Percentiles rank a stretch among this genome's conserved stretches.
Evolutionary conservation across 2,113 vertebrate species (phyloP).

Genomic region (Onychorhynchus coronatus): DNA sequence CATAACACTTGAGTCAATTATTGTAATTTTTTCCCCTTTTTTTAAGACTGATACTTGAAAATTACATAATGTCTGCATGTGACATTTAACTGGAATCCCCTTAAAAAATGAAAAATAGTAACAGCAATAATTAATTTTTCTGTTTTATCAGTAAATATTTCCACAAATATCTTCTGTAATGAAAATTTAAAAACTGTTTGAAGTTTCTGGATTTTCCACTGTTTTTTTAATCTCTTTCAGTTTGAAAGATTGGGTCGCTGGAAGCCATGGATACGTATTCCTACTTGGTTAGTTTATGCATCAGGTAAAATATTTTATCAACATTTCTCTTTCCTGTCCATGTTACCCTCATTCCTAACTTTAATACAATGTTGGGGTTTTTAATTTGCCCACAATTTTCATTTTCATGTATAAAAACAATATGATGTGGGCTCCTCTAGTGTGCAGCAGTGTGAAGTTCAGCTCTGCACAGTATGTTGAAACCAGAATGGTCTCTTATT

Average conservation of each 20-base stretch:
- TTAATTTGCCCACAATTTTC: not conserved
- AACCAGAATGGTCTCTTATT: not conserved
- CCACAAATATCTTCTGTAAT: not conserved
- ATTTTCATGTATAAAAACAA: not conserved
- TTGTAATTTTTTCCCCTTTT: not conserved
- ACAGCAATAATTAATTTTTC: not conserved
- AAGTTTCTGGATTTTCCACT: not conserved
- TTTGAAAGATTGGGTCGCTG: constrained; percentile 88
- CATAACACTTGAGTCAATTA: not conserved
- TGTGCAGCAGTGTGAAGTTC: not conserved
- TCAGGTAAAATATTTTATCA: constrained; percentile 78
- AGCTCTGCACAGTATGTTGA: not conserved
- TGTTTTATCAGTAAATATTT: not conserved
- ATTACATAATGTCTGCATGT: not conserved
- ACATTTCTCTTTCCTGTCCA: not conserved
- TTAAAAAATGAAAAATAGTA: not conserved
- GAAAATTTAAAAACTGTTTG: not conserved
- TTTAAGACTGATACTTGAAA: not conserved
- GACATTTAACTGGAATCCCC: not conserved
- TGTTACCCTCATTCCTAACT: not conserved
- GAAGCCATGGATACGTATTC: constrained; percentile 83
- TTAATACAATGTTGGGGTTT: not conserved
- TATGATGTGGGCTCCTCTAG: not conserved
- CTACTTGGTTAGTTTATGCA: constrained; percentile 83
- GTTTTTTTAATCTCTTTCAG: constrained; percentile 68